These are phyloP conservation scores for Ceratoteleas bidentatus DNA, from an alignment of 1,140 invertebrate species.

Conservation along the genomic window DNA sequence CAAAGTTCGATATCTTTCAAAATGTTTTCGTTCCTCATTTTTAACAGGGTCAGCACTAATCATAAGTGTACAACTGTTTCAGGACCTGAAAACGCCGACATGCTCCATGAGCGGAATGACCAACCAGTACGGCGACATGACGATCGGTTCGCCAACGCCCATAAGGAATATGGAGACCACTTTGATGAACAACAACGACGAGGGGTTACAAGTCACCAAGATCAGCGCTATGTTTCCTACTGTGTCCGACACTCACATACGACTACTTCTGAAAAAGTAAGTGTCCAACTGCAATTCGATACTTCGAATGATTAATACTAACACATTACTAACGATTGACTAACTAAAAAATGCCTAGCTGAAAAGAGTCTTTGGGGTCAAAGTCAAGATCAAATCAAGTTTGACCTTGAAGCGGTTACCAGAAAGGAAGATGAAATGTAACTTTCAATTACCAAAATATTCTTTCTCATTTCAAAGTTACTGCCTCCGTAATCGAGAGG, in stretches of 20 bases:
- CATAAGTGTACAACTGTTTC: constrained; percentile 59
- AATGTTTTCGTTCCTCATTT: too few relatives aligned
- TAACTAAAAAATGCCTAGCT: background rate
- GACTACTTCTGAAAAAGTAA: constrained; percentile 90
- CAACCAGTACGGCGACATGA: constrained; percentile 78
- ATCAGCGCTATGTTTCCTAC: constrained; percentile 95
- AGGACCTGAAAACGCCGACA: constrained; percentile 80
- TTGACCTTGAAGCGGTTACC: too few relatives aligned
- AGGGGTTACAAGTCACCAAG: constrained; percentile 88
- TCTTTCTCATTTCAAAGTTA: too few relatives aligned
- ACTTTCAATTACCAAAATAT: too few relatives aligned
- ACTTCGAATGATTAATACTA: background rate
- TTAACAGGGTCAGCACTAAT: constrained; percentile 1
- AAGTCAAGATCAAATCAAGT: too few relatives aligned
- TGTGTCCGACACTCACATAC: constrained; percentile 93
- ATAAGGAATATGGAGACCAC: constrained; percentile 86
- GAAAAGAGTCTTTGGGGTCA: background rate
- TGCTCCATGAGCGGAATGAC: constrained; percentile 78
- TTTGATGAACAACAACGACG: constrained; percentile 83
- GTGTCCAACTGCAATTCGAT: background rate
- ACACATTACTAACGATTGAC: background rate
- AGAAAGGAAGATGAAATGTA: too few relatives aligned
- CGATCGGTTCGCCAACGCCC: constrained; percentile 76
- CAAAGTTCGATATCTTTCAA: too few relatives aligned
- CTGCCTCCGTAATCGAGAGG: too few relatives aligned